Evolutionary conservation across 2,888 invertebrate species (phyloP).

Genomic region (Caenorhabditis imperialis): DNA sequence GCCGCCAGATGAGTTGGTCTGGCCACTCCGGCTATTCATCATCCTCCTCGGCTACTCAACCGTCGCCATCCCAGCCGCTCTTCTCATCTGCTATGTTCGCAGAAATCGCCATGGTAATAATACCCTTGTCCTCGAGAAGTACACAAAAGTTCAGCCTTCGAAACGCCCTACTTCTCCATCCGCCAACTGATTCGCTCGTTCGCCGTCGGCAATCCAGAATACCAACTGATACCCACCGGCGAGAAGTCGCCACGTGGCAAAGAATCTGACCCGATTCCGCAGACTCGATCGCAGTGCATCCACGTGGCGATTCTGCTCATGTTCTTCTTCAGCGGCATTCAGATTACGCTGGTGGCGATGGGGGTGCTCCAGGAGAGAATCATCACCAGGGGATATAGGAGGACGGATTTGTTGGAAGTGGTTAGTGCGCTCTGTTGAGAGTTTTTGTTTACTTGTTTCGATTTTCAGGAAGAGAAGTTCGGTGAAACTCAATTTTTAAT

Average conservation of each 20-base stretch:
- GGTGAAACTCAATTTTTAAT: slow-evolving; percentile 96
- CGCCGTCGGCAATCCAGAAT: slow-evolving; percentile 73
- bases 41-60: slow-evolving; percentile 74
- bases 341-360: slow-evolving; percentile 85
- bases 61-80: slow-evolving; percentile 66
- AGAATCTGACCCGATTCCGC: slow-evolving; percentile 39
- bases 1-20: slow-evolving; percentile 64
- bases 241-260: slow-evolving; percentile 35
- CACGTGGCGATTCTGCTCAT: slow-evolving; percentile 79
- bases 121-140: not conserved
- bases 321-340: slow-evolving; percentile 87
- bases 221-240: slow-evolving; percentile 46
- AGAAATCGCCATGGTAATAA: slow-evolving; percentile 57
- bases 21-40: slow-evolving; percentile 69
- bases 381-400: slow-evolving; percentile 85
- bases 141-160: slow-evolving; percentile 36
- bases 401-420: slow-evolving; percentile 58
- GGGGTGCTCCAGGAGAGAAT: slow-evolving; percentile 97
- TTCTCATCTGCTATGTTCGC: slow-evolving; percentile 66
- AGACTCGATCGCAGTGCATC: slow-evolving; percentile 41
- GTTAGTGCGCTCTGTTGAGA: not conserved
- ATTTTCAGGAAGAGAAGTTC: slow-evolving; percentile 82
- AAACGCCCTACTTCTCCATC: slow-evolving; percentile 16
- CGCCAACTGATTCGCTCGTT: slow-evolving; percentile 56
- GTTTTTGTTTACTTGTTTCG: not conserved